A percentile compares a stretch with the other conserved stretches of the same genome.
Conservation (phyloP, 2,888 invertebrate genomes). For the Ormyrus rosae region DNA sequence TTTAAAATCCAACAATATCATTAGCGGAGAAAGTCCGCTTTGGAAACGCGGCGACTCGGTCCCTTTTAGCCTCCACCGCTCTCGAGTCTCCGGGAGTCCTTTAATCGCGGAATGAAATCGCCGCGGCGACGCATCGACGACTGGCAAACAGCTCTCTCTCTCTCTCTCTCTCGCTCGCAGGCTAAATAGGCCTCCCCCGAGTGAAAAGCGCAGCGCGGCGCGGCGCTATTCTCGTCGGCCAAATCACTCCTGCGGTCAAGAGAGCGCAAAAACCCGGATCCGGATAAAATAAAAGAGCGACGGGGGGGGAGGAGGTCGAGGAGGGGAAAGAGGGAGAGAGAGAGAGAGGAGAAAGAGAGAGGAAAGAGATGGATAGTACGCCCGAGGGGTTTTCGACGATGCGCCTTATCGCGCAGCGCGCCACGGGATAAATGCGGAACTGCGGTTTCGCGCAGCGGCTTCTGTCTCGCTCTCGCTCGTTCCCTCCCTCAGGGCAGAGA, state of each 20-base stretch:
- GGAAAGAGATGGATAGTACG: conserved; percentile 34
- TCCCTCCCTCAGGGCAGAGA: conserved; percentile 33
- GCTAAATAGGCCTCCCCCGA: no score
- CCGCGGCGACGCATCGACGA: no score
- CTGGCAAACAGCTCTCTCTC: no score
- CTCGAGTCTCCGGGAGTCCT: no score
- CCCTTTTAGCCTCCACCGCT: no score
- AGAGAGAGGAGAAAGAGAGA: neutral
- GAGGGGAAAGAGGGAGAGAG: neutral
- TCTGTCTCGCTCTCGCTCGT: neutral
- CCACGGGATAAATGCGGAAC: conserved; percentile 47
- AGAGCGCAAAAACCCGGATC: conserved; percentile 42
- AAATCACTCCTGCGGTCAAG: conserved; percentile 49
- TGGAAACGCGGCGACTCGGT: no score
- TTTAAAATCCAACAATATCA: no score
- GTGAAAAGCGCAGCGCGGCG: no score
- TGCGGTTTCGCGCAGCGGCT: conserved; percentile 47
- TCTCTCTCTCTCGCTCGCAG: neutral
- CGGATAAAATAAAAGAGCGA: conserved; percentile 31
- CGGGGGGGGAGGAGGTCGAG: neutral
- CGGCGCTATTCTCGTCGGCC: no score
- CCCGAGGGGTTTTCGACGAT: conserved; percentile 43
- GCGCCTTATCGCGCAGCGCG: conserved; percentile 46
- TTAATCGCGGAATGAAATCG: no score
- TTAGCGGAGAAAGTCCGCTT: no score